A percentile compares a stretch with the other conserved stretches of the same genome.
Evolutionary conservation across 2,797 vertebrate species (phyloP).

Genomic region (Aldrovandia affinis): DNA sequence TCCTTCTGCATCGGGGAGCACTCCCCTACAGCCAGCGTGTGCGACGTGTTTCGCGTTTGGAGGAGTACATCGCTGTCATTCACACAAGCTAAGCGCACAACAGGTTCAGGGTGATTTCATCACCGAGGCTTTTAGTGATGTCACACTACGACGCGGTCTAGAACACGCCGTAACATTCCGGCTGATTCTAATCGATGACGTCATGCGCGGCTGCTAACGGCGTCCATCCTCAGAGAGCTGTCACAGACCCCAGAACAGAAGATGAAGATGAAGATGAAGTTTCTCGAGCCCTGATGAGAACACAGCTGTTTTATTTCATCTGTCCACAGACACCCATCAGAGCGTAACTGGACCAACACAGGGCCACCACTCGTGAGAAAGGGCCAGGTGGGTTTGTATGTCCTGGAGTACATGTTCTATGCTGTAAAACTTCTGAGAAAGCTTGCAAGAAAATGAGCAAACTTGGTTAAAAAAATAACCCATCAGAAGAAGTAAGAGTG

Average conservation of each 20-base stretch:
- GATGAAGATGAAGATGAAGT: too few relatives aligned
- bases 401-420: not conserved
- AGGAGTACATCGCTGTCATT: constrained; percentile 16
- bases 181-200: too few relatives aligned
- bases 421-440: not conserved
- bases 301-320: not conserved
- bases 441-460: not conserved
- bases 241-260: too few relatives aligned
- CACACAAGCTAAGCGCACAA: constrained; percentile 11
- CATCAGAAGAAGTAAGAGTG: too few relatives aligned
- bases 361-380: not conserved
- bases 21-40: not conserved
- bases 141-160: too few relatives aligned
- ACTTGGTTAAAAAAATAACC: too few relatives aligned
- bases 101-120: too few relatives aligned
- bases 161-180: too few relatives aligned
- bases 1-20: not conserved
- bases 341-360: not conserved
- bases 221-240: too few relatives aligned
- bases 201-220: too few relatives aligned
- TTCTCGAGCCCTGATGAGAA: not conserved
- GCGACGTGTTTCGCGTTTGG: constrained; percentile 1
- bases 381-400: not conserved
- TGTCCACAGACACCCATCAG: not conserved
- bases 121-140: too few relatives aligned